A percentile compares a stretch with the other conserved stretches of the same genome.
These are phyloP conservation scores for Medauroidea extradentata DNA, from an alignment of 1,140 invertebrate genomes.

Conservation along the genomic window DNA sequence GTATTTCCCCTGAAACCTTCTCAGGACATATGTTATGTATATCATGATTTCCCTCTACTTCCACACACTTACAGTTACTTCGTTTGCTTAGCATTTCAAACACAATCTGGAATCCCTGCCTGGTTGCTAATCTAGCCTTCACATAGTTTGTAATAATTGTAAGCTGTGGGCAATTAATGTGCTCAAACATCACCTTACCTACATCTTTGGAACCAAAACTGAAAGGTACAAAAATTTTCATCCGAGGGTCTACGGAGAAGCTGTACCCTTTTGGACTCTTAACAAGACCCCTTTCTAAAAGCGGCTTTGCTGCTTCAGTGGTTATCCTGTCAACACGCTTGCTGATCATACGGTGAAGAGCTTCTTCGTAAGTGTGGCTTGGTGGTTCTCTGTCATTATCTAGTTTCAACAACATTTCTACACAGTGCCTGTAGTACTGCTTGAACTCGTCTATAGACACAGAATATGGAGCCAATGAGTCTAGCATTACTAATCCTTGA, in stretches of 20 bases:
- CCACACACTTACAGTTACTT: slow-evolving; percentile 31
- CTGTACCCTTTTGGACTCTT: slow-evolving; percentile 33
- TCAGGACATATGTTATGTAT: slow-evolving; percentile 57
- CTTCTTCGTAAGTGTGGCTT: slow-evolving; percentile 48
- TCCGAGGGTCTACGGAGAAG: slow-evolving; percentile 38
- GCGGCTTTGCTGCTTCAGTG: slow-evolving; percentile 43
- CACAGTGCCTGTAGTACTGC: slow-evolving; percentile 20
- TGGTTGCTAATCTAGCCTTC: not conserved
- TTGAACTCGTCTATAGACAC: slow-evolving; percentile 31
- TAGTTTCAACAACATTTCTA: slow-evolving; percentile 22
- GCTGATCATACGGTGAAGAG: slow-evolving; percentile 42
- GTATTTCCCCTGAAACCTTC: slow-evolving; percentile 43
- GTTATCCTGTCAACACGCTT: slow-evolving; percentile 36
- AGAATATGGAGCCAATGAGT: slow-evolving; percentile 41
- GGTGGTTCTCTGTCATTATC: slow-evolving; percentile 29
- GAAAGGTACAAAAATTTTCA: slow-evolving; percentile 19
- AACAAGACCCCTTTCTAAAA: slow-evolving; percentile 47
- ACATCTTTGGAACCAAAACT: not conserved
- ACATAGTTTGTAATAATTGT: slow-evolving; percentile 1
- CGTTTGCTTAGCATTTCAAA: slow-evolving; percentile 1
- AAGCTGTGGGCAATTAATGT: slow-evolving; percentile 12
- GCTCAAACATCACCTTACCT: not conserved
- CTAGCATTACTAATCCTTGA: slow-evolving; percentile 49
- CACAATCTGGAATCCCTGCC: not conserved
- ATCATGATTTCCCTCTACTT: slow-evolving; percentile 58